Conservation (phyloP, 2,113 vertebrate species). For the Peromyscus maniculatus region DNA sequence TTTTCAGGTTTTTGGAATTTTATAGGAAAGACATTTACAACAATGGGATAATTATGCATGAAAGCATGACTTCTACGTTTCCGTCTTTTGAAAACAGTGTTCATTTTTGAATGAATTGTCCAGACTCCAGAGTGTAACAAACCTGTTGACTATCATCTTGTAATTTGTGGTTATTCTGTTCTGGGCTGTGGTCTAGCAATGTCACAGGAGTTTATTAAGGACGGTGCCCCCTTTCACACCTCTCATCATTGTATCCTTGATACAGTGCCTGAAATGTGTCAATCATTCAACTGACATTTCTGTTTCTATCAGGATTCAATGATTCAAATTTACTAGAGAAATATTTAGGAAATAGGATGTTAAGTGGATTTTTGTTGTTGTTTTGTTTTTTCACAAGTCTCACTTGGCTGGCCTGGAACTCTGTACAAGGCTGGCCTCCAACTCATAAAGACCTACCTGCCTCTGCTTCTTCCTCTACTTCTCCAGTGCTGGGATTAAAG, state of each 20-base stretch:
- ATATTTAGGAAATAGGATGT: conserved; percentile 30
- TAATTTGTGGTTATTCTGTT: neutral
- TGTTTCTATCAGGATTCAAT: conserved; percentile 12
- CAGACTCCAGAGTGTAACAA: neutral
- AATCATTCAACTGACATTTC: neutral
- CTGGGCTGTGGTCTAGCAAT: neutral
- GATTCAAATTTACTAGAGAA: neutral
- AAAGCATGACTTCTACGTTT: neutral
- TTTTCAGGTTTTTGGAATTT: neutral
- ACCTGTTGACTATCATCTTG: conserved; percentile 6
- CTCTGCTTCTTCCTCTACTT: neutral
- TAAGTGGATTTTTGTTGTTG: neutral
- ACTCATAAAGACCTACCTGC: neutral
- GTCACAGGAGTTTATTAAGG: neutral
- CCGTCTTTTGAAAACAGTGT: neutral
- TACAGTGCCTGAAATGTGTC: neutral
- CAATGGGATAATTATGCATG: neutral
- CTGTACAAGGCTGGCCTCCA: neutral
- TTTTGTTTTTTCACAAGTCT: neutral
- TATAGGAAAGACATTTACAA: conserved; percentile 27
- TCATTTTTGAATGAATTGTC: conserved; percentile 44
- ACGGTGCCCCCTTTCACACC: neutral
- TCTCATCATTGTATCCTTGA: neutral
- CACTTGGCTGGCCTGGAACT: neutral
- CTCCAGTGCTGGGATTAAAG: neutral